phyloP scores from a whole-genome alignment of 2,797 vertebrate species.

The Anolis apletophallus region DNA sequence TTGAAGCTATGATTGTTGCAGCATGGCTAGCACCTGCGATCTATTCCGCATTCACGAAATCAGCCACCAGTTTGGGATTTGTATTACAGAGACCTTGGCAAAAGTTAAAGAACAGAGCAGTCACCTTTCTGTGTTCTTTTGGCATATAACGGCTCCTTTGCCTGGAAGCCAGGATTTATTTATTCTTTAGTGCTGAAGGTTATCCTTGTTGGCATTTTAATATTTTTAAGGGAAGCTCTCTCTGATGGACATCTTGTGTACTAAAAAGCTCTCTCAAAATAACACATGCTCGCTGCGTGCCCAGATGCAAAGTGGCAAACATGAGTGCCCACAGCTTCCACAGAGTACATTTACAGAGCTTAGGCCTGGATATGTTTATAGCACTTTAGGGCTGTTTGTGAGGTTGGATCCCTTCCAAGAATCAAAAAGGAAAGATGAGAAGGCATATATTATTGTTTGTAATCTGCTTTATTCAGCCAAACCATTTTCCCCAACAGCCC shows the following conservation, averaged over 20 bases:
- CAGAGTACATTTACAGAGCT: conserved; percentile 67
- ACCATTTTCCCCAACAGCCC: conserved; percentile 83
- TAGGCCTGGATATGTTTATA: conserved; percentile 78
- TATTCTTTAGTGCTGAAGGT: conserved; percentile 41
- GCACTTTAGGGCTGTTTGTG: conserved; percentile 82
- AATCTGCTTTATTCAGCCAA: conserved; percentile 90
- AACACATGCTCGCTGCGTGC: neutral
- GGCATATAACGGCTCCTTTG: conserved; percentile 19
- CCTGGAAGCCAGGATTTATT: conserved; percentile 40
- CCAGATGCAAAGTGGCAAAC: conserved; percentile 52
- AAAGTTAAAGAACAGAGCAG: neutral
- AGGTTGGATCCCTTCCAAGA: conserved; percentile 82
- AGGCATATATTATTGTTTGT: conserved; percentile 86
- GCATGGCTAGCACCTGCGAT: neutral
- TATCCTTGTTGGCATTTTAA: conserved; percentile 52
- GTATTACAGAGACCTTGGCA: neutral
- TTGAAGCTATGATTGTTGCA: neutral
- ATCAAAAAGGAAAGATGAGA: conserved; percentile 63
- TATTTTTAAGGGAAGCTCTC: conserved; percentile 55
- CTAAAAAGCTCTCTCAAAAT: conserved; percentile 67
- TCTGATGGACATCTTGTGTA: conserved; percentile 62
- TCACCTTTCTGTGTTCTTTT: neutral
- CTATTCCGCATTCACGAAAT: neutral
- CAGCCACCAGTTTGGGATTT: conserved; percentile 15
- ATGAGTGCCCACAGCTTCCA: conserved; percentile 25